A percentile compares a stretch with the other conserved stretches of the same genome.
Conservation (phyloP, 2,888 invertebrate genomes). For the Tyria jacobaeae region DNA sequence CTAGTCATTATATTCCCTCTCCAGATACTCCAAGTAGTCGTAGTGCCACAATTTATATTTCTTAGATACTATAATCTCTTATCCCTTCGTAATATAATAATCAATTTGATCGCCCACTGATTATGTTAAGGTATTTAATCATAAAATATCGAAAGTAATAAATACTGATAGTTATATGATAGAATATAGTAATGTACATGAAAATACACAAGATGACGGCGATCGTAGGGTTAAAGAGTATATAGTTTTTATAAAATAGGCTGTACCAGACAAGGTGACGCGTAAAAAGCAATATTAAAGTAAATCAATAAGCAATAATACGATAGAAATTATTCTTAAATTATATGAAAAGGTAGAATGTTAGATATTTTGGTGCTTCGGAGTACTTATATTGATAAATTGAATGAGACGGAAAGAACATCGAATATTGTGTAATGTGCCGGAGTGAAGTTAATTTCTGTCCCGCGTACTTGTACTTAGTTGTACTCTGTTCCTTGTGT, state of each 20-base stretch:
- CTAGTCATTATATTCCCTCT: conserved; percentile 67
- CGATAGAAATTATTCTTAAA: conserved; percentile 72
- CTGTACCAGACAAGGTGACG: conserved; percentile 72
- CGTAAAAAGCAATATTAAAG: conserved; percentile 81
- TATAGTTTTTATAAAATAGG: conserved; percentile 66
- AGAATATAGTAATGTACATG: conserved; percentile 34
- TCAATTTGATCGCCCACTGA: conserved; percentile 48
- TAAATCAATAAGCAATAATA: conserved; percentile 83
- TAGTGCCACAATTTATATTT: conserved; percentile 76
- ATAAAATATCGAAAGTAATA: conserved; percentile 41
- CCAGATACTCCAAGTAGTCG: conserved; percentile 70
- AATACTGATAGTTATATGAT: conserved; percentile 41
- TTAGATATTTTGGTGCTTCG: conserved; percentile 81
- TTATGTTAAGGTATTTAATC: conserved; percentile 45
- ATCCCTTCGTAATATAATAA: conserved; percentile 48
- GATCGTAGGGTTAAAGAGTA: conserved; percentile 47
- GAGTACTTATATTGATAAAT: conserved; percentile 70
- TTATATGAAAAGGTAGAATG: conserved; percentile 65
- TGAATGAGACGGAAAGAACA: conserved; percentile 72
- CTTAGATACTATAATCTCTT: conserved; percentile 57
- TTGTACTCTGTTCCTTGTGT: conserved; percentile 39
- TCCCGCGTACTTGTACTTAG: conserved; percentile 17
- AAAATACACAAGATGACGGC: conserved; percentile 34
- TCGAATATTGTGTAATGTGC: conserved; percentile 64
- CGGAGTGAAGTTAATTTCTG: conserved; percentile 29